A percentile compares a stretch with the other conserved stretches of the same genome.
Conservation (phyloP, 1,140 invertebrate genomes). For the Eciton burchellii region DNA sequence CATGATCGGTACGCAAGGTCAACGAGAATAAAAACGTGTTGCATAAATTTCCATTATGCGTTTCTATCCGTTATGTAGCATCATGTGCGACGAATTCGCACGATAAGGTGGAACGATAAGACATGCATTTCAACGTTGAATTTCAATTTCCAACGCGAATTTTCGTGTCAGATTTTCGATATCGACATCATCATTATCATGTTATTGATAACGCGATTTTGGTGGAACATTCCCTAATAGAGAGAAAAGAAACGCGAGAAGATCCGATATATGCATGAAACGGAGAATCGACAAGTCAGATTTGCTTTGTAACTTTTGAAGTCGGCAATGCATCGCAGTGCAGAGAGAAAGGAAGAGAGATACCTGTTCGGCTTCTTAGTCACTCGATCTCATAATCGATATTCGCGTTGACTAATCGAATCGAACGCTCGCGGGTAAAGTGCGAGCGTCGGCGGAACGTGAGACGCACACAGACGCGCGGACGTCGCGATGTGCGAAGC, state of each 20-base stretch:
- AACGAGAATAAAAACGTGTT: too few species aligned
- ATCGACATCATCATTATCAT: too few species aligned
- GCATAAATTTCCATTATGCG: too few species aligned
- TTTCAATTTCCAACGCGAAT: too few species aligned
- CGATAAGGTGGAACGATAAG: too few species aligned
- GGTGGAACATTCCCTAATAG: not conserved
- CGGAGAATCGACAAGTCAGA: not conserved
- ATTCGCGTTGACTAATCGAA: slow-evolving; percentile 17
- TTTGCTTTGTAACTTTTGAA: not conserved
- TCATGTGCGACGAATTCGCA: too few species aligned
- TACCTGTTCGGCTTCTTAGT: slow-evolving; percentile 25
- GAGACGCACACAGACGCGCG: not conserved
- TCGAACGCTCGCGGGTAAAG: not conserved
- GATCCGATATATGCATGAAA: not conserved
- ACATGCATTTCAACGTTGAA: too few species aligned
- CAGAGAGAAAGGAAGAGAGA: not conserved
- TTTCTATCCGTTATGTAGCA: too few species aligned
- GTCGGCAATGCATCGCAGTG: not conserved
- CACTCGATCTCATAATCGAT: not conserved
- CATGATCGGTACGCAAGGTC: too few species aligned
- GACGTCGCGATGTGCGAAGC: slow-evolving; percentile 66
- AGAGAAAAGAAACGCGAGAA: not conserved
- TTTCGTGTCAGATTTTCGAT: too few species aligned
- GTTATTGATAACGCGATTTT: too few species aligned
- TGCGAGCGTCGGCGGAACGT: not conserved